Base-by-base conservation (phyloP, 2,113 vertebrate species). In the Calidris pygmaea region DNA sequence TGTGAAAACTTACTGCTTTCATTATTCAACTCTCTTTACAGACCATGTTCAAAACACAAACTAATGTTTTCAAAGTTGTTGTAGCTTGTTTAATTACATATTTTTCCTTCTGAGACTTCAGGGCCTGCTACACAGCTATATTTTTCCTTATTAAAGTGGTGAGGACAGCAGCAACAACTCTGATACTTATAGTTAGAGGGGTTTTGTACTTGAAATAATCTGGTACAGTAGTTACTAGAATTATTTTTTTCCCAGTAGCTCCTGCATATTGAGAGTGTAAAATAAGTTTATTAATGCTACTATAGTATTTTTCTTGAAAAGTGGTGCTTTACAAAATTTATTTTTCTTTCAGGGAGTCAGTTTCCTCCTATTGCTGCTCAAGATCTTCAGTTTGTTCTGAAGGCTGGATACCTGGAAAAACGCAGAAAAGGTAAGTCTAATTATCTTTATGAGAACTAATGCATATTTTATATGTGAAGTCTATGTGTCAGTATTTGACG, bases 351-450 rank as follows among this genome's bases (percentile, higher is more conserved):
- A 99, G 99, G 98, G n/a, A 98, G 98, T 90, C 99, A 98, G 78
- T 98, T 98, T 86, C 98, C 98, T 95, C 98, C 98, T 39, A 78
- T 99, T 95, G 98, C 99, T 58, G 99, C 98, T 53, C 99, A 99
- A 91, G 99, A 99, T 88, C 99, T 99, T 86, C 96, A 94, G 9
- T 98, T 97, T 76, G 98, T 99, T 93, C 98, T 99, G 84, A 99
- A 99, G 93, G 98, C 98, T 56, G 99, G 99, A 63, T 99, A 99
- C 95, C 98, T 99, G 67, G 99, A 99, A 97, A 99, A 99, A 96
- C 99, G 99, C 62, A 98, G 99, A 89, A 99, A 99, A 98, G 99
- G 99, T 98, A 96, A 84, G 70, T 80, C 37, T 29, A 62, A 35
- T 11, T 78, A 1, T 34, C 23, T 80, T 50, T 65, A 37, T 70